Conservation (phyloP, 2,113 vertebrate genomes). For the Notarius quadriscutis region DNA sequence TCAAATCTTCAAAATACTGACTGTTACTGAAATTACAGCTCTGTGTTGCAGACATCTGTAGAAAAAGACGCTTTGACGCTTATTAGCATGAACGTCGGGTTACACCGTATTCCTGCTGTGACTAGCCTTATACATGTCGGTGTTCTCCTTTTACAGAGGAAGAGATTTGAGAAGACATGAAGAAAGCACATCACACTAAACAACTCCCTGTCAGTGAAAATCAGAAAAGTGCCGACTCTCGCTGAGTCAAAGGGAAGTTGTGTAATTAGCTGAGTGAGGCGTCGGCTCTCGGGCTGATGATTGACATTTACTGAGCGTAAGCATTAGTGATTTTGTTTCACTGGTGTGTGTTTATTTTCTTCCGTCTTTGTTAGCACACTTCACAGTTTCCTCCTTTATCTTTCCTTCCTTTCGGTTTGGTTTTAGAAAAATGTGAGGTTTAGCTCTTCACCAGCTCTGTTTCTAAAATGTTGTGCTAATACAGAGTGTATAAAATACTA, state of each 20-base stretch:
- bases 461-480: neutral
- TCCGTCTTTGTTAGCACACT: constrained; percentile 14
- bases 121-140: neutral
- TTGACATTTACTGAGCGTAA: constrained; percentile 43
- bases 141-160: neutral
- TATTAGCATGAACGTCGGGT: neutral
- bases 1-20: neutral
- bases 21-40: neutral
- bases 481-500: neutral
- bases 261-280: constrained; percentile 34
- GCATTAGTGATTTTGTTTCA: constrained; percentile 15
- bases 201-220: constrained; percentile 46
- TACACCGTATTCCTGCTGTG: neutral
- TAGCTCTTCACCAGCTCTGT: neutral
- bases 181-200: constrained; percentile 23
- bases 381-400: constrained; percentile 6
- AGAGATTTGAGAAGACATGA: neutral
- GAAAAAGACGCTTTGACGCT: neutral
- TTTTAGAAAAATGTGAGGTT: too few species aligned
- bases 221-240: constrained; percentile 40
- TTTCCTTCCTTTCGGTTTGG: neutral
- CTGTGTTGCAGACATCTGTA: neutral
- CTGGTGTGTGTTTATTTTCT: neutral
- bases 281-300: constrained; percentile 6
- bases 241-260: constrained; percentile 42